Base-by-base conservation (phyloP, 2,113 vertebrate species). In the Urocolius indicus region DNA sequence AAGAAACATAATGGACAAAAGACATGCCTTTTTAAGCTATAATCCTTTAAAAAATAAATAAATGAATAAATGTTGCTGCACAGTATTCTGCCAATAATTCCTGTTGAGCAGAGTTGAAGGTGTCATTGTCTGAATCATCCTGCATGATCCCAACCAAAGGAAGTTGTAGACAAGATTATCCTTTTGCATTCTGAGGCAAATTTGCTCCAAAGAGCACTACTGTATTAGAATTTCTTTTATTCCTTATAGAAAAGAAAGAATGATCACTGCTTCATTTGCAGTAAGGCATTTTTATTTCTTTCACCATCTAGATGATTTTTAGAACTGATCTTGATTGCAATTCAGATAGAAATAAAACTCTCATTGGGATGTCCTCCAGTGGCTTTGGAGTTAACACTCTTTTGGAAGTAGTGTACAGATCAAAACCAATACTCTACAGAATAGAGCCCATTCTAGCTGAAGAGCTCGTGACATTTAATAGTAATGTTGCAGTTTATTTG, bases 1-100 rank as follows among this genome's bases (percentile, higher is more conserved):
- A 93, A 77, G 92, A 93, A 91, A 89, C 72, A 90, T 66, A 97
- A 94, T 80, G 65, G 87, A 80, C 65, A 90, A 90, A 87, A 95
- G 59, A 75, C 57, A n/a, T 55, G 55, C 43, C 59, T 77, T 93
- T 94, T 96, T 51, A 88, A 90, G 68, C 72, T 90, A 21, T 32
- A 72, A 72, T 58, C 49, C 82, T 93, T 76, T 4, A 55, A 92
- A 83, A 46, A 83, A 93, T 88, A 90, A 90, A 92, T 76, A 76
- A 95, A 83, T 77, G 21, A 93, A 93, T 71, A 82, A 81, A 88
- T 92, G 90, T 90, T 93, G 67, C 71, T 68, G 41, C 30, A 19
- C 43, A 21, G 36, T 89, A 49, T 82, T 95, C 87, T 76, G 45
- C 18, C 7, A 71, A 62, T 91, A 82, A 85, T 78, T 84, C 89